These are phyloP conservation scores for Notocelia uddmanniana DNA, from an alignment of 2,888 invertebrate species.

Conservation along the genomic window DNA sequence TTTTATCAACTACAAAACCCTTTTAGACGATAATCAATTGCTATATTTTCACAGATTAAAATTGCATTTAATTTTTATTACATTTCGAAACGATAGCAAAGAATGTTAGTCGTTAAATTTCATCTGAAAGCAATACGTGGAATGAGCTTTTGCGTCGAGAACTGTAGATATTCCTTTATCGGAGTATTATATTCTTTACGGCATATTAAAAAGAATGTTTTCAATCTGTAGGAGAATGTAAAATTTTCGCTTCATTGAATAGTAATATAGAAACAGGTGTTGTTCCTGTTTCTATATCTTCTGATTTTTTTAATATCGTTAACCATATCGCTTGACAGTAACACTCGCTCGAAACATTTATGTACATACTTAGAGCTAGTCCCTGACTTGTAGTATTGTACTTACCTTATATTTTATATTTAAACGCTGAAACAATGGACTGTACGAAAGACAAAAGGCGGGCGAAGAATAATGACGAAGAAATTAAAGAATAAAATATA, in stretches of 20 bases:
- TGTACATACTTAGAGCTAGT: too few species aligned
- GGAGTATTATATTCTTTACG: conserved; percentile 26
- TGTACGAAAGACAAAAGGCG: conserved; percentile 52
- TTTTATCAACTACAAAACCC: conserved; percentile 5
- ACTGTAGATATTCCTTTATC: conserved; percentile 15
- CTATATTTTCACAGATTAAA: conserved; percentile 20
- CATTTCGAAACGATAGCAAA: conserved; percentile 13
- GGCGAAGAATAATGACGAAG: conserved; percentile 60
- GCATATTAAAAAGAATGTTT: conserved; percentile 13
- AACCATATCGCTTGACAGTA: too few species aligned
- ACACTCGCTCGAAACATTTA: too few species aligned
- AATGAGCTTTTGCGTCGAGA: conserved; percentile 23
- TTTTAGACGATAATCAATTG: neutral
- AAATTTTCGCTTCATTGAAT: conserved; percentile 9
- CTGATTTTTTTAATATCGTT: too few species aligned
- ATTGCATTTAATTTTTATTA: conserved; percentile 14
- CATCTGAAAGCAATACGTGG: conserved; percentile 13
- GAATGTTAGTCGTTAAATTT: conserved; percentile 15
- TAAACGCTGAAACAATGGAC: conserved; percentile 14
- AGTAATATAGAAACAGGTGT: neutral
- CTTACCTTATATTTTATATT: neutral
- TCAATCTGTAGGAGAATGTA: neutral
- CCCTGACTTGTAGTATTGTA: too few species aligned
- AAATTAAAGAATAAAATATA: conserved; percentile 81
- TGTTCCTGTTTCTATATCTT: neutral